Percentiles rank a stretch among this genome's conserved stretches.
These are phyloP conservation scores for Brachionus paranguensis DNA, from an alignment of 1,140 invertebrate species.

Conservation along the genomic window DNA sequence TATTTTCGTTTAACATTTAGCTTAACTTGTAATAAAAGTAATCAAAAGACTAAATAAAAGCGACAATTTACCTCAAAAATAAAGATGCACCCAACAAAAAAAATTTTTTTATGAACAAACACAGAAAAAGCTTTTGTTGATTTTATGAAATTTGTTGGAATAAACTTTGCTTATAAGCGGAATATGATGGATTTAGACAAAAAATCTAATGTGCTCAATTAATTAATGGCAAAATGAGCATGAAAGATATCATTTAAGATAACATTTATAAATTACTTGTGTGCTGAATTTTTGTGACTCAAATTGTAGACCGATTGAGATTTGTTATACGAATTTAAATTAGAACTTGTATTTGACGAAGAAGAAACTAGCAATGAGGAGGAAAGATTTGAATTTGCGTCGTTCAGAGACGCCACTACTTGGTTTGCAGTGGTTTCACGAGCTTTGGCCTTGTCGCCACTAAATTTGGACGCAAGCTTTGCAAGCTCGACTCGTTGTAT, in stretches of 20 bases:
- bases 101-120: too few relatives aligned
- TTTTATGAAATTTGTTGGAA: too few relatives aligned
- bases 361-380: background rate
- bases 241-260: background rate
- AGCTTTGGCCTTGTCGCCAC: background rate
- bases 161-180: background rate
- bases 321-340: slow-evolving; percentile 27
- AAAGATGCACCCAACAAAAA: too few relatives aligned
- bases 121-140: too few relatives aligned
- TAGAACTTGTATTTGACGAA: slow-evolving; percentile 4
- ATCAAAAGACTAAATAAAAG: too few relatives aligned
- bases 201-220: background rate
- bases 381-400: background rate
- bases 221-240: background rate
- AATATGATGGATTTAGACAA: background rate
- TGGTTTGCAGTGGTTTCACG: background rate
- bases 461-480: background rate
- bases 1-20: too few relatives aligned
- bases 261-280: background rate
- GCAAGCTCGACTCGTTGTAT: slow-evolving; percentile 13
- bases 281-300: background rate
- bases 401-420: background rate
- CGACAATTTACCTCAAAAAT: too few relatives aligned
- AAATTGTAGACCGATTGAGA: slow-evolving; percentile 35
- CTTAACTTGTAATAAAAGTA: too few relatives aligned